These are phyloP conservation scores for Apocheima hispidaria DNA, from an alignment of 2,888 invertebrate species.

Conservation along the genomic window DNA sequence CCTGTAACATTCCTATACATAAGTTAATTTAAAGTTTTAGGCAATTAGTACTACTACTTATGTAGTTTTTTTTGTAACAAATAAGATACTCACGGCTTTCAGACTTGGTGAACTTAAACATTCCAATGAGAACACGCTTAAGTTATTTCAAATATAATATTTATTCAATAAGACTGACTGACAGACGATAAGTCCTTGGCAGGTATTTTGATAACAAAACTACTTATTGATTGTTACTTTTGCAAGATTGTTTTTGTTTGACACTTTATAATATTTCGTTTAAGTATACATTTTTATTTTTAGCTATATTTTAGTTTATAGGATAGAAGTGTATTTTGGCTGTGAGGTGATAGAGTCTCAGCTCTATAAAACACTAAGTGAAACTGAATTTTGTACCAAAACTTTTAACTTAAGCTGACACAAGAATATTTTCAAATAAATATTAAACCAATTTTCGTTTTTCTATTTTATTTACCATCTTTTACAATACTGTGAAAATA, in stretches of 20 bases:
- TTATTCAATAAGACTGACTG: conserved; percentile 71
- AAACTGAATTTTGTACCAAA: conserved; percentile 64
- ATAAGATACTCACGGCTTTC: conserved; percentile 59
- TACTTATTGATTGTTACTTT: conserved; percentile 51
- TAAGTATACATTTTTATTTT: conserved; percentile 42
- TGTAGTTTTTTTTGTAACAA: conserved; percentile 29
- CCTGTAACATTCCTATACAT: conserved; percentile 51
- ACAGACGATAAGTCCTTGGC: conserved; percentile 61
- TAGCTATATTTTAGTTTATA: conserved; percentile 39
- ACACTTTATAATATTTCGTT: conserved; percentile 47
- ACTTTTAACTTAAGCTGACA: conserved; percentile 50
- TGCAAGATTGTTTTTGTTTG: conserved; percentile 55
- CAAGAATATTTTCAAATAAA: conserved; percentile 62
- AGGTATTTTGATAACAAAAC: conserved; percentile 55
- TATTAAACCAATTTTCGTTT: conserved; percentile 42
- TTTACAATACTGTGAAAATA: conserved; percentile 40
- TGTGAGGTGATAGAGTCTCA: conserved; percentile 70
- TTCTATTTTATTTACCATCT: conserved; percentile 37
- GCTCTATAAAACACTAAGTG: conserved; percentile 54
- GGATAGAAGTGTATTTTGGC: conserved; percentile 63
- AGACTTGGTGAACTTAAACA: conserved; percentile 54
- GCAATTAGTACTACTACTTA: conserved; percentile 21
- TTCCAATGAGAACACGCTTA: conserved; percentile 61
- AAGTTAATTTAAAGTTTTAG: conserved; percentile 45
- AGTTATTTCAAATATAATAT: conserved; percentile 56